Percentiles rank a stretch among this genome's conserved stretches.
These are phyloP conservation scores for Leucophenga varia DNA, from an alignment of 1,140 invertebrate genomes.

Conservation along the genomic window DNA sequence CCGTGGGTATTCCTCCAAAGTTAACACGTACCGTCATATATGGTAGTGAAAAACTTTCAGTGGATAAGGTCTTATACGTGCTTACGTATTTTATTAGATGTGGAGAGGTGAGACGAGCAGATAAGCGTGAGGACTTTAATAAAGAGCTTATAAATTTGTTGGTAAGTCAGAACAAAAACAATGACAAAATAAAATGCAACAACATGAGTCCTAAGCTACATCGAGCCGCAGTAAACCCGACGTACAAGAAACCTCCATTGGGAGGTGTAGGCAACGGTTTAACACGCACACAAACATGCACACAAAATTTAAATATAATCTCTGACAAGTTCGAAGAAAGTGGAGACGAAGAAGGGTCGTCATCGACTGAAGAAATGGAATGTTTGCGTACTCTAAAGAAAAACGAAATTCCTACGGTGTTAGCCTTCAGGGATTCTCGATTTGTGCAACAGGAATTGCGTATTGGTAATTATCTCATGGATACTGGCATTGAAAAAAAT, in stretches of 20 bases:
- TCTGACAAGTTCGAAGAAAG: slow-evolving; percentile 25
- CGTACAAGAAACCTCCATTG: slow-evolving; percentile 27
- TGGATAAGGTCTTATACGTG: slow-evolving; percentile 68
- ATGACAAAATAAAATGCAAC: slow-evolving; percentile 15
- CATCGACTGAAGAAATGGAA: slow-evolving; percentile 13
- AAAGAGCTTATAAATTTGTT: slow-evolving; percentile 43
- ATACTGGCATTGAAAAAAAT: slow-evolving; percentile 53
- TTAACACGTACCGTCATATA: slow-evolving; percentile 77
- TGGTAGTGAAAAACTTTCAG: slow-evolving; percentile 68
- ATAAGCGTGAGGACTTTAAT: slow-evolving; percentile 52
- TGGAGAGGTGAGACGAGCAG: slow-evolving; percentile 63
- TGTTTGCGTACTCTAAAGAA: slow-evolving; percentile 35
- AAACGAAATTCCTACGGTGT: slow-evolving; percentile 53
- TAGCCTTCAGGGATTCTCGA: slow-evolving; percentile 51
- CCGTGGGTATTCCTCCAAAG: slow-evolving; percentile 74
- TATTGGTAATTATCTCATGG: slow-evolving; percentile 54
- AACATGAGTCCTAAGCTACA: neutral
- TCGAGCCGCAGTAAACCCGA: slow-evolving; percentile 17
- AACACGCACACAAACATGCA: slow-evolving; percentile 41
- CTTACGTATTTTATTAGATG: slow-evolving; percentile 84
- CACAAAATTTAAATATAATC: slow-evolving; percentile 46
- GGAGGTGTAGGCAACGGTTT: slow-evolving; percentile 6
- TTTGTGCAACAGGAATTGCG: slow-evolving; percentile 55
- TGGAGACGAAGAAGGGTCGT: slow-evolving; percentile 11
- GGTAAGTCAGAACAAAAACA: slow-evolving; percentile 28